Evolutionary conservation across 2,888 invertebrate genomes (phyloP).

Genomic region (Xanthorhoe designata): DNA sequence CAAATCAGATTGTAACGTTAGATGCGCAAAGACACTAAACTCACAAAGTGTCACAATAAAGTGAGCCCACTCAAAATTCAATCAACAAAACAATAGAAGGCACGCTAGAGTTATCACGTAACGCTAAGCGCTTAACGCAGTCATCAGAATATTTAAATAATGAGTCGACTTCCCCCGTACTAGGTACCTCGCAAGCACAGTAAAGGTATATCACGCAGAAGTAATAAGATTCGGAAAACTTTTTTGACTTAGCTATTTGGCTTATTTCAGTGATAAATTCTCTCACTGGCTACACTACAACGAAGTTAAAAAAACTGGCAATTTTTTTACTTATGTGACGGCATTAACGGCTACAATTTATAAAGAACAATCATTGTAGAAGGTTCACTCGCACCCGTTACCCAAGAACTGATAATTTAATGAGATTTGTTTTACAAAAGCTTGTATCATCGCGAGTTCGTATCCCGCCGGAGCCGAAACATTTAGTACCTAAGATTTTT

Average conservation of each 20-base stretch:
- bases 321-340: no score
- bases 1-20: constrained; percentile 11
- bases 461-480: no score
- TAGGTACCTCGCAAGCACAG: constrained; percentile 44
- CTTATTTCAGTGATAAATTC: background rate
- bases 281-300: no score
- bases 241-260: background rate
- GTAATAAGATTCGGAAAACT: background rate
- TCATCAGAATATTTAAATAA: constrained; percentile 83
- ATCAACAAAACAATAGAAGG: constrained; percentile 74
- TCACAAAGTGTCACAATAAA: constrained; percentile 43
- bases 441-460: no score
- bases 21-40: constrained; percentile 17
- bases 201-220: constrained; percentile 20
- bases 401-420: no score
- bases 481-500: no score
- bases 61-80: constrained; percentile 62
- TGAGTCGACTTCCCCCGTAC: constrained; percentile 54
- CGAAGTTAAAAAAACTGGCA: no score
- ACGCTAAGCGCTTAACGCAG: constrained; percentile 74
- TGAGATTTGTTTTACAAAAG: no score
- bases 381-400: no score
- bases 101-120: constrained; percentile 67
- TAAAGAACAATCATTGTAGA: no score
- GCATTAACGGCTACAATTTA: no score